phyloP scores from a whole-genome alignment of 2,888 invertebrate species.

The Apantesis nais region DNA sequence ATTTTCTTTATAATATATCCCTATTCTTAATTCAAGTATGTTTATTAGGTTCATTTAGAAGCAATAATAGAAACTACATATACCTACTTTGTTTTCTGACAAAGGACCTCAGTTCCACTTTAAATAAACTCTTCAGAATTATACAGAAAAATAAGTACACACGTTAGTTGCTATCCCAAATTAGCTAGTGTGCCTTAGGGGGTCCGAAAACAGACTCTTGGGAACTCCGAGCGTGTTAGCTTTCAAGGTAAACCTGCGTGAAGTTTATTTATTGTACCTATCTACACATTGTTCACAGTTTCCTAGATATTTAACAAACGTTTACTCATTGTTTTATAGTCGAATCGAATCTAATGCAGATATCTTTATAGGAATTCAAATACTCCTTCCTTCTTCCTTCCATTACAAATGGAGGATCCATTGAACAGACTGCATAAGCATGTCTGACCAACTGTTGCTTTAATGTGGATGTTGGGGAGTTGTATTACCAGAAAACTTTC shows the following conservation, averaged over 20 bases:
- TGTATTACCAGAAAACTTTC: neutral
- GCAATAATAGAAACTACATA: no score
- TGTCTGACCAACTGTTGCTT: neutral
- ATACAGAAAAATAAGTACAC: neutral
- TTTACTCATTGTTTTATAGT: neutral
- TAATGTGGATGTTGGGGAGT: neutral
- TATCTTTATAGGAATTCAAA: neutral
- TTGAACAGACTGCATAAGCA: neutral
- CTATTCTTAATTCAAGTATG: no score
- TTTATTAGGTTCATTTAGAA: no score
- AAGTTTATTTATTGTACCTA: neutral
- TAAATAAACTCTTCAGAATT: neutral
- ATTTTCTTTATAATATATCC: no score
- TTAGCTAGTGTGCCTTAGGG: neutral
- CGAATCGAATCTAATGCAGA: neutral
- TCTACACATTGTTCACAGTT: neutral
- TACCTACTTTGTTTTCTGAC: neutral
- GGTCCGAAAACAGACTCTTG: neutral
- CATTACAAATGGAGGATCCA: no score
- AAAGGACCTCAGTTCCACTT: neutral
- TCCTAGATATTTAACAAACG: neutral
- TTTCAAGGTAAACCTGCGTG: neutral
- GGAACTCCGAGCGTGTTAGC: neutral
- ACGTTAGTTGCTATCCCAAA: neutral
- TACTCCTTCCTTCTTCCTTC: no score